Base-by-base conservation (phyloP, 2,113 vertebrate species). In the Pao palembangensis region DNA sequence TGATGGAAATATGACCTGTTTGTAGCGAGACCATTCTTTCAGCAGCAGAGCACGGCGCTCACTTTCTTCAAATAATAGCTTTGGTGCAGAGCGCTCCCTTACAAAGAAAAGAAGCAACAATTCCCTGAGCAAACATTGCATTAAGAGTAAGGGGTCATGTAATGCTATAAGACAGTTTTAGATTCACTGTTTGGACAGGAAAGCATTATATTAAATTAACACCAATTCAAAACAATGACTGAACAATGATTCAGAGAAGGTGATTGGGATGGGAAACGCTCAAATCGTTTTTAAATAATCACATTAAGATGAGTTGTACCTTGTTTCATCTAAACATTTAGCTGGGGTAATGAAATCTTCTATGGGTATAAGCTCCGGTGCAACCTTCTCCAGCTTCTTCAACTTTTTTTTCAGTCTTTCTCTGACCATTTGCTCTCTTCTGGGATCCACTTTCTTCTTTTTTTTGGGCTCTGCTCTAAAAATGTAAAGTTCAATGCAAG, bases 371-470 rank as follows among this genome's bases (percentile, higher is more conserved):
- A 98, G 34, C 69, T 99, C 94, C n/a, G 93, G 91, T 34, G 89
- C 73, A 49, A 94, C 88, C 61, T 85, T 95, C 78, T 98, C 96
- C 77, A 98, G 17, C 74, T 89, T 94, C 59, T 86, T 96, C 25
- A 99, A 76, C 71, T 77, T 99, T 75, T 93, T 98, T 81, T 83
- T 98, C 86, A 99, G 71, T 4, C 96, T 93, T 0, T 99, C 96
- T 73, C 77, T 95, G 14, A 66, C 31, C 25, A 92, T 63, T 60
- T 87, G 88, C 3, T 98, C 97, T 70, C 90, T 91, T 67, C 23
- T 94, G 3, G 94, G 90, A 71, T 98, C 94, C 2, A 93, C 85
- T 64, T 92, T 98, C 81, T 98, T 99, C 79, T 96, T 99, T 82
- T 95, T 98, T 73, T 79, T 93, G 1, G 94, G 94, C 69, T 98